Base-by-base conservation (phyloP, 2,113 vertebrate species). In the Sinocyclocheilus grahami region DNA sequence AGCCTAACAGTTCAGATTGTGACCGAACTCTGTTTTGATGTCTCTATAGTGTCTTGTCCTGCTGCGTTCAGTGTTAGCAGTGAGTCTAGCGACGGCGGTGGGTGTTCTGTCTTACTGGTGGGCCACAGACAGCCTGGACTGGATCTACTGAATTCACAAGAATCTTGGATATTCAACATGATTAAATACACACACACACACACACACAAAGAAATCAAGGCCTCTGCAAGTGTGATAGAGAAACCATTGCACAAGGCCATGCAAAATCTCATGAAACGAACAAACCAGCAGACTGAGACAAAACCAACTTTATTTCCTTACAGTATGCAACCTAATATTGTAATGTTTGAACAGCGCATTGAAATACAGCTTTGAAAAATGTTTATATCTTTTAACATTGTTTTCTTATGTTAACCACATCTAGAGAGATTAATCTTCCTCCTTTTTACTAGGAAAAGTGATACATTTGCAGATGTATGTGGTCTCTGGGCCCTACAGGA, bases 61-160 rank as follows among this genome's bases (percentile, higher is more conserved):
- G 75, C 71, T 95, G 82, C 92, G 89, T 78, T 58, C 90, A 75
- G 86, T 86, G 1, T 48, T 93, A 80, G 92, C 87, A 79, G 85
- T 93, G 89, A 60, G 77, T 74, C 72, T 93, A 86, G 83, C 91
- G 60, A 83, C 90, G 9, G 48, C 65, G 85, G 84, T 87, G 27
- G 95, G 95, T 3, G 71, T 95, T 53, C 16, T 93, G 77, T 88
- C 93, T 82, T 93, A 92, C 87, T 94, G 90, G 92, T 90, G 92
- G 89, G 89, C 88, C 76, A 89, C 90, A 87, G 90, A 93, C 60
- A 89, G 89, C 75, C 79, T 88, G 24, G 91, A 92, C 8, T 92
- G 89, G 91, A 75, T 53, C 48, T 42, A 86, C 84, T 85, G 84
- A 80, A 60, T 51, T 39, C n/a, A 78, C 53, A 80, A 10, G 53